Evolutionary conservation across 2,113 vertebrate species (phyloP).

Genomic region (Cathartes aura): DNA sequence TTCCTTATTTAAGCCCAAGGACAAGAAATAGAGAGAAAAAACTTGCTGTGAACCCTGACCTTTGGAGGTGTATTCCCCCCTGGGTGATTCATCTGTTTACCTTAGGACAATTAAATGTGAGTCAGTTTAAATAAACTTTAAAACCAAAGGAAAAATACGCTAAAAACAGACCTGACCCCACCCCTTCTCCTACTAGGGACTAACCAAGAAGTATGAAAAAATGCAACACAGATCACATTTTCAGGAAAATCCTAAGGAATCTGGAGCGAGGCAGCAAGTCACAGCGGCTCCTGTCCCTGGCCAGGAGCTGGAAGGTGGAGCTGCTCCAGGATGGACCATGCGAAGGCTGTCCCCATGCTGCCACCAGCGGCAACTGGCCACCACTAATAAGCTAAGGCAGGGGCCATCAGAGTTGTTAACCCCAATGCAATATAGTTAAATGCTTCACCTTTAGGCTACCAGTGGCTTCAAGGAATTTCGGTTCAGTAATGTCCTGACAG

Average conservation of each 20-base stretch:
- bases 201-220: conserved; percentile 47
- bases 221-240: conserved; percentile 16
- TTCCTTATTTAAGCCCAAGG: conserved; percentile 69
- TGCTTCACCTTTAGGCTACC: conserved; percentile 28
- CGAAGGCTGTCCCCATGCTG: neutral
- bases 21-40: conserved; percentile 51
- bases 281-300: neutral
- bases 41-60: conserved; percentile 67
- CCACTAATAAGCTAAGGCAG: neutral
- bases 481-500: neutral
- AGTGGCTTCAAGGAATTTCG: neutral
- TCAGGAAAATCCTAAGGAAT: conserved; percentile 55
- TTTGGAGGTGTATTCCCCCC: conserved; percentile 72
- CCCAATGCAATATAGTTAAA: neutral
- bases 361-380: neutral
- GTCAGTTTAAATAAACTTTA: conserved; percentile 78
- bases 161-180: conserved; percentile 66
- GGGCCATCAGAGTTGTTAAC: neutral
- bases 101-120: conserved; percentile 82
- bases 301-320: conserved; percentile 44
- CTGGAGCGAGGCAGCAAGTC: neutral
- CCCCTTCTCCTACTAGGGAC: conserved; percentile 54
- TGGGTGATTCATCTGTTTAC: conserved; percentile 79
- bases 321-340: conserved; percentile 12
- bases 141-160: conserved; percentile 75